Evolutionary conservation across 2,113 vertebrate genomes (phyloP).

Genomic region (Octodon degus): DNA sequence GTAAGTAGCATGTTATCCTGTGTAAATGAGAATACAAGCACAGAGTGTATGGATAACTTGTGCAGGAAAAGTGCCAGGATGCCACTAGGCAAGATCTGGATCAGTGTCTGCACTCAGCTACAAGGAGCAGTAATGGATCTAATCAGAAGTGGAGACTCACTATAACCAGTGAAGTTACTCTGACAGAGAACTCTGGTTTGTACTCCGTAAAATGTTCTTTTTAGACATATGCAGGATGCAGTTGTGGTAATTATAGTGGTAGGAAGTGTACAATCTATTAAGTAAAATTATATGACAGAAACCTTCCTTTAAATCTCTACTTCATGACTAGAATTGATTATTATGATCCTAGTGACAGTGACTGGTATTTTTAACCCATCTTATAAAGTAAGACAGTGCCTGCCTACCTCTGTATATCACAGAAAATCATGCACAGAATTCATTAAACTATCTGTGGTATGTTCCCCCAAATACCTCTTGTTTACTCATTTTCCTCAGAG

Average conservation of each 20-base stretch:
- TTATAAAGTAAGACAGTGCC: conserved; percentile 68
- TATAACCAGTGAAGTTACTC: neutral
- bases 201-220: conserved; percentile 18
- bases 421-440: conserved; percentile 57
- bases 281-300: conserved; percentile 31
- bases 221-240: neutral
- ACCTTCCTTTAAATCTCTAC: neutral
- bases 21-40: neutral
- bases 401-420: conserved; percentile 48
- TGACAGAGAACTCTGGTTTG: neutral
- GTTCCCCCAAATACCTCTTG: neutral
- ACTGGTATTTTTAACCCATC: conserved; percentile 67
- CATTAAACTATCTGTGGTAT: conserved; percentile 31
- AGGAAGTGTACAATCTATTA: conserved; percentile 15
- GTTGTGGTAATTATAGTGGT: conserved; percentile 1
- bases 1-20: neutral
- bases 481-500: conserved; percentile 49
- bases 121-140: neutral
- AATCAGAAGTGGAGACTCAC: neutral
- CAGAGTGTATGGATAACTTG: neutral
- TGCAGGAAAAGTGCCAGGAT: neutral
- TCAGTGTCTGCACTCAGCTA: neutral
- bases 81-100: neutral
- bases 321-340: conserved; percentile 58
- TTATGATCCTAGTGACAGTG: conserved; percentile 56